Evolutionary conservation across 2,113 vertebrate species (phyloP).

Genomic region (Lethenteron reissneri): DNA sequence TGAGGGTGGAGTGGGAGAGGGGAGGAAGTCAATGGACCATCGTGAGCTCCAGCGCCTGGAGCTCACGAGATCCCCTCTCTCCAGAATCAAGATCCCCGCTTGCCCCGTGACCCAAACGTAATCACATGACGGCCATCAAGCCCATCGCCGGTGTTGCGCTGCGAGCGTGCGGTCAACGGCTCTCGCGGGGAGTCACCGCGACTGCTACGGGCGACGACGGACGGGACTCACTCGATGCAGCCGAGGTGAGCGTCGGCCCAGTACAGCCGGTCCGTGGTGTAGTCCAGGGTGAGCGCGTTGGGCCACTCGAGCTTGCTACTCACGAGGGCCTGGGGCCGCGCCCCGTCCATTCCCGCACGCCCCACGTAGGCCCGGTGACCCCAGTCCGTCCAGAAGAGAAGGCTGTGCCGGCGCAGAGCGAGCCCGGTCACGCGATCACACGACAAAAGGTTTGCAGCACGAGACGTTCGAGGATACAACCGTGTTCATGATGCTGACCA

Average conservation of each 20-base stretch:
- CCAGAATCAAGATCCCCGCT: too few relatives aligned
- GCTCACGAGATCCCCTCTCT: too few relatives aligned
- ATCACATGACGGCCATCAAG: not conserved
- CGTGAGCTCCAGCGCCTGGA: too few relatives aligned
- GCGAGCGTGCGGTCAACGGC: too few relatives aligned
- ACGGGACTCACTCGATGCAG: conserved; percentile 23
- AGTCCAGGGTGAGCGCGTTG: conserved; percentile 24
- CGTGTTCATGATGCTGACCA: too few relatives aligned
- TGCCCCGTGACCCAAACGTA: too few relatives aligned
- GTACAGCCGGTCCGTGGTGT: conserved; percentile 29
- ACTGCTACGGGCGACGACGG: not conserved
- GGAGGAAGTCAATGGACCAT: too few relatives aligned
- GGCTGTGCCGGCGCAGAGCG: conserved; percentile 13
- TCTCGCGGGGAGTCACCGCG: too few relatives aligned
- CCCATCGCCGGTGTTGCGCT: not conserved
- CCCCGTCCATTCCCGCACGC: conserved; percentile 26
- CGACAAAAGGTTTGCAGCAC: too few relatives aligned
- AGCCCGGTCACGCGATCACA: too few relatives aligned
- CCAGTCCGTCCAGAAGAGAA: conserved; percentile 31
- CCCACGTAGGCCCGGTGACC: conserved; percentile 21
- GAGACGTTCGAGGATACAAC: too few relatives aligned
- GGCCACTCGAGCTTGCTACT: conserved; percentile 28
- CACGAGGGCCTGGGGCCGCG: conserved; percentile 19
- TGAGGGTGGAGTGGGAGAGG: too few relatives aligned
- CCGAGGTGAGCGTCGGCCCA: conserved; percentile 26